Base-by-base conservation (phyloP, 2,888 invertebrate species). In the Laspeyria flexula region DNA sequence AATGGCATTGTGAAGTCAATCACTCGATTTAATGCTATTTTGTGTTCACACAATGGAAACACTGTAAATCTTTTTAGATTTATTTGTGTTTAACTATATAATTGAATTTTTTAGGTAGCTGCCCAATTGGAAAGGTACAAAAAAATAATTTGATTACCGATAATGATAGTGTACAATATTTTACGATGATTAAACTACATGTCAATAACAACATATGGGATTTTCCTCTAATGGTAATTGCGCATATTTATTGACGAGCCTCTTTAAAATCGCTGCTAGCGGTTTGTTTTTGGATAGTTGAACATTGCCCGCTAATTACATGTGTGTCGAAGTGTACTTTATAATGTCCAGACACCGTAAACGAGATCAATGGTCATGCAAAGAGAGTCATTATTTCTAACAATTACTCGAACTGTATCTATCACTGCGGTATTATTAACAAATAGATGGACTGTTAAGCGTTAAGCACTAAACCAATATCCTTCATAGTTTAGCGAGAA, bases 111-210 rank as follows among this genome's bases (percentile, higher is more conserved):
- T 3, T 12, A 29, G 23, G 33, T 41, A 40, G 12, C 30, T 39
- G 23, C 42, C 6, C 48, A 38, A 56, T 52, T 55, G 38, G 21
- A 16, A 16, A 25, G 9, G 27, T 9, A 55, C 47, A 63, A 63
- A 63, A 63, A 63, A 34, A n/a, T 50, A 60, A 59, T 52, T 65
- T 58, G 39, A 50, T 65, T 45, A 45, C 54, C 41, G 13, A n/a
- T 60, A 54, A 60, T 60, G 43, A 57, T 45, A 63, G 35, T 29
- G 46, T 50, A 35, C 38, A 42, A 27, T 37, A 10, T 37, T 25
- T 25, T 10, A 23, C 11, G n/a, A 42, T 23, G 21, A 42, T 33
- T 42, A 42, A 42, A 30, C 12, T 35, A 31, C 48, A 45, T 63
- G 43, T 49, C 51, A 62, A 45, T 47, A 39, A 39, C 52, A 44